Percentiles rank a stretch among this genome's conserved stretches.
Conservation (phyloP, 2,888 invertebrate genomes). For the Cotesia congregata region DNA sequence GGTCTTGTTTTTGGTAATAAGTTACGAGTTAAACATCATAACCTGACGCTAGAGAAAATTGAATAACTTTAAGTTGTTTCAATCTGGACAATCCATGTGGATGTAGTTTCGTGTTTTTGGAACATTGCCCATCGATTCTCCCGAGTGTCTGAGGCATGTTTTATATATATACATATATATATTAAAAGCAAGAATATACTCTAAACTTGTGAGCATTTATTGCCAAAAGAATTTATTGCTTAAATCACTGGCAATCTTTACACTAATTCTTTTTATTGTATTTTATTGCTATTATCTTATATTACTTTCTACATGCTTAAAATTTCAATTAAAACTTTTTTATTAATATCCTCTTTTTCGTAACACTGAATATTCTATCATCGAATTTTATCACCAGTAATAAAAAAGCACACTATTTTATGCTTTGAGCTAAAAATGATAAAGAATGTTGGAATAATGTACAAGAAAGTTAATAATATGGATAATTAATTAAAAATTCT, state of each 20-base stretch:
- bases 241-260: neutral
- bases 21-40: conserved; percentile 7
- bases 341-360: neutral
- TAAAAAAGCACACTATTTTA: neutral
- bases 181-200: neutral
- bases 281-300: neutral
- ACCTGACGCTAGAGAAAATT: conserved; percentile 15
- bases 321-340: neutral
- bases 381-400: neutral
- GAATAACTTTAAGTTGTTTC: conserved; percentile 16
- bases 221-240: neutral
- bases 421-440: neutral
- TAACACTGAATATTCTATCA: neutral
- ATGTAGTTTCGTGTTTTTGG: conserved; percentile 24
- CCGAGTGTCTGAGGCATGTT: neutral
- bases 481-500: no score
- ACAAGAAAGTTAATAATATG: neutral
- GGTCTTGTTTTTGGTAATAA: conserved; percentile 26
- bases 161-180: neutral
- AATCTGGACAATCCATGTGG: conserved; percentile 16
- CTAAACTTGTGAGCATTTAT: neutral
- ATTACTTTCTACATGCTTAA: neutral
- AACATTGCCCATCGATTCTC: conserved; percentile 12
- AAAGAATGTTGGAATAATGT: neutral
- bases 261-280: neutral